phyloP scores from a whole-genome alignment of 2,888 invertebrate genomes.

The Operophtera brumata region DNA sequence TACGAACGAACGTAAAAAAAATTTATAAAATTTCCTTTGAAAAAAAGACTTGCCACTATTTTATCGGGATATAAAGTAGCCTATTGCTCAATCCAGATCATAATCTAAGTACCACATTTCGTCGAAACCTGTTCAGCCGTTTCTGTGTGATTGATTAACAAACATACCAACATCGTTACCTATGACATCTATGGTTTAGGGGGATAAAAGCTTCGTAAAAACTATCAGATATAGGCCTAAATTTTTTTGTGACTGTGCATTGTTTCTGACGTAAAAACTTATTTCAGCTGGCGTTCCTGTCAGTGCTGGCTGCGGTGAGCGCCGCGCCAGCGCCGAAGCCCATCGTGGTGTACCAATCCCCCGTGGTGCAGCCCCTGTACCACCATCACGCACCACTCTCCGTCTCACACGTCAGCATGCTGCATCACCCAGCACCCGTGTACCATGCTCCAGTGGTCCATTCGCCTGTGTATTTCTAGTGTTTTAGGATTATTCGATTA shows the following conservation, averaged over 20 bases:
- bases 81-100: too few relatives aligned
- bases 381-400: slow-evolving; percentile 30
- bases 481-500: neutral
- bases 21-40: too few relatives aligned
- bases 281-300: slow-evolving; percentile 45
- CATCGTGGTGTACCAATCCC: slow-evolving; percentile 48
- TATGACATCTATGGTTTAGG: too few relatives aligned
- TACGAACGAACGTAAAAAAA: too few relatives aligned
- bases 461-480: slow-evolving; percentile 15
- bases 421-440: slow-evolving; percentile 47
- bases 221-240: too few relatives aligned
- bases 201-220: too few relatives aligned
- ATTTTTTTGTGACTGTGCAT: neutral
- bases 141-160: too few relatives aligned
- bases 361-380: slow-evolving; percentile 31
- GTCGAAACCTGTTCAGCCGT: too few relatives aligned
- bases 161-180: too few relatives aligned
- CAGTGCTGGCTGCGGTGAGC: slow-evolving; percentile 44
- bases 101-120: too few relatives aligned
- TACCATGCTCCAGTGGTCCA: slow-evolving; percentile 52
- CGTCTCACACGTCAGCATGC: slow-evolving; percentile 24
- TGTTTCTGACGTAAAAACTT: neutral
- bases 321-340: slow-evolving; percentile 55
- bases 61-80: too few relatives aligned
- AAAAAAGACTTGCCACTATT: too few relatives aligned